phyloP scores from a whole-genome alignment of 92 coral and sea anemone species.

The Phenganax marumi region DNA sequence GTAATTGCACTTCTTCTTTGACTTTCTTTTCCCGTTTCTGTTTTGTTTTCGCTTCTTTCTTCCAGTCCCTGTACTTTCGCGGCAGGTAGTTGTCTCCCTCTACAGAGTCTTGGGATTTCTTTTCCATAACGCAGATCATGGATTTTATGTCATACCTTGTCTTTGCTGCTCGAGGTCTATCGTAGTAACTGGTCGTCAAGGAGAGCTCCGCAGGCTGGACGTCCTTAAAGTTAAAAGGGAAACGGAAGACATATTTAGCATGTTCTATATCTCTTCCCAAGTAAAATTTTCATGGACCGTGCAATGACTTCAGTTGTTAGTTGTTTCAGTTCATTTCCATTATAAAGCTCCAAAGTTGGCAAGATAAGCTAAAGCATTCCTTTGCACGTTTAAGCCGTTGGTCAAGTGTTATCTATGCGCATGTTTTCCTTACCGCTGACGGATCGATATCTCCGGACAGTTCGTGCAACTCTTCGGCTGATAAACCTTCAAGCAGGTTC shows the following conservation, averaged over 20 bases:
- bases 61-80: constrained; percentile 83
- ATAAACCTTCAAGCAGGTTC: constrained; percentile 17
- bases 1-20: constrained; percentile 68
- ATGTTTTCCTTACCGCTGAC: neutral
- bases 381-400: neutral
- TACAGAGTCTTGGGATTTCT: constrained; percentile 74
- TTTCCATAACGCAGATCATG: constrained; percentile 57
- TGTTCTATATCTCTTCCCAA: too few species aligned
- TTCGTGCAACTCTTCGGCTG: constrained; percentile 22
- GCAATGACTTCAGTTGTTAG: neutral
- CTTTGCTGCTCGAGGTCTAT: constrained; percentile 3
- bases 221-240: neutral
- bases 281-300: too few species aligned
- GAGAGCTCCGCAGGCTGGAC: constrained; percentile 4
- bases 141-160: constrained; percentile 30
- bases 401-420: neutral
- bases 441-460: constrained; percentile 29
- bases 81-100: constrained; percentile 77
- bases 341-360: neutral
- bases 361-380: neutral
- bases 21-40: neutral
- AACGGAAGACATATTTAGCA: too few species aligned
- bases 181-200: constrained; percentile 6
- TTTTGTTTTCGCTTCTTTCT: constrained; percentile 65
- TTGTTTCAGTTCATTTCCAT: neutral